A percentile compares a stretch with the other conserved stretches of the same genome.
These are phyloP conservation scores for Chrysocyon brachyurus DNA, from an alignment of 2,797 vertebrate species.

Conservation along the genomic window DNA sequence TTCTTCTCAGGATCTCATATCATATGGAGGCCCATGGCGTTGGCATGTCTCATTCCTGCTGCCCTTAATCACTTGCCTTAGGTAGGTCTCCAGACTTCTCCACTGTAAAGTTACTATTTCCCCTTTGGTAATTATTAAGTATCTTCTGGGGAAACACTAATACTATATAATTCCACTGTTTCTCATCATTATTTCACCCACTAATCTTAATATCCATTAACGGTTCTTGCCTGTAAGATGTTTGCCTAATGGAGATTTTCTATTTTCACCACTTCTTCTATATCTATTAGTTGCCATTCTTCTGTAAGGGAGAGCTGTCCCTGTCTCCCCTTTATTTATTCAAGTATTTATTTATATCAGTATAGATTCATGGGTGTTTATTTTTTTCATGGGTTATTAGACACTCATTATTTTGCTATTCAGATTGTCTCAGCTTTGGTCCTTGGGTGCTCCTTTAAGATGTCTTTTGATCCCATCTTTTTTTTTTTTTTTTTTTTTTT, in stretches of 20 bases:
- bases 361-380: neutral
- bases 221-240: neutral
- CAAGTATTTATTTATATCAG: neutral
- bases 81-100: neutral
- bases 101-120: neutral
- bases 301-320: neutral
- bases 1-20: neutral
- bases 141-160: neutral
- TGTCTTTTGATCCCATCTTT: neutral
- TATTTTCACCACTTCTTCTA: neutral
- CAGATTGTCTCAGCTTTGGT: neutral
- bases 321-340: neutral
- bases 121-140: neutral
- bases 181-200: neutral
- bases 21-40: neutral
- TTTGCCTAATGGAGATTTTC: slow-evolving; percentile 13
- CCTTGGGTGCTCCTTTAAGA: neutral
- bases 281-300: neutral
- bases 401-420: neutral
- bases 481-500: neutral
- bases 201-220: neutral
- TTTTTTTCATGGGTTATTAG: neutral
- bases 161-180: neutral
- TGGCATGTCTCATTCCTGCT: neutral
- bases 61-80: neutral